Conservation (phyloP, 2,888 invertebrate genomes). For the Orthosia gothica region DNA sequence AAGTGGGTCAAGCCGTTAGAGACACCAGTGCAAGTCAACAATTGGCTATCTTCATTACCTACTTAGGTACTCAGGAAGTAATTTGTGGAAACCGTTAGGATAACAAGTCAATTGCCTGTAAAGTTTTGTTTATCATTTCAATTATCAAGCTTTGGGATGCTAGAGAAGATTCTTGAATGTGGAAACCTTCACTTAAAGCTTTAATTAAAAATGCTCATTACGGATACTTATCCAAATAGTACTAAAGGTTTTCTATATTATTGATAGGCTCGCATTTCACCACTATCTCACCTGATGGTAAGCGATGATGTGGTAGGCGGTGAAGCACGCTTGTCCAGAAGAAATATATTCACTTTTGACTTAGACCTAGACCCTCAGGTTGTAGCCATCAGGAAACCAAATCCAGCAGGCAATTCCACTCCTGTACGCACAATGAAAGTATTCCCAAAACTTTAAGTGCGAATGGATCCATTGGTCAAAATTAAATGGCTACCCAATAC, state of each 20-base stretch:
- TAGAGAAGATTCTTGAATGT: background rate
- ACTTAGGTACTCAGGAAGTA: conserved; percentile 14
- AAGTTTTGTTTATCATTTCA: background rate
- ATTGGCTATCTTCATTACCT: conserved; percentile 38
- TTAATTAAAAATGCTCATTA: background rate
- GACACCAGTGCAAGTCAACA: conserved; percentile 51
- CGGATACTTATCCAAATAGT: background rate
- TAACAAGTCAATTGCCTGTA: background rate
- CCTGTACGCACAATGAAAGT: no score
- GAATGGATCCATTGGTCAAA: background rate
- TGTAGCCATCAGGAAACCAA: no score
- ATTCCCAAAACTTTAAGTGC: no score
- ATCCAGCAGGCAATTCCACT: no score
- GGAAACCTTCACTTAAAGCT: background rate
- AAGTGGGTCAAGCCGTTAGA: conserved; percentile 53
- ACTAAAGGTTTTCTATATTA: no score
- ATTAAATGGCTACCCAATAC: background rate
- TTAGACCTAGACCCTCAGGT: no score
- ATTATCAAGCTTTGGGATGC: background rate
- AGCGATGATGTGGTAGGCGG: no score
- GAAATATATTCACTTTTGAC: no score
- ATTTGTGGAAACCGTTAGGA: conserved; percentile 8
- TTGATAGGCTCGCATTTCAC: no score
- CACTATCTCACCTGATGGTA: no score
- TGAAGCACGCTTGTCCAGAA: no score